These are phyloP conservation scores for Nomada goodeniana DNA, from an alignment of 2,888 invertebrate species.

Conservation along the genomic window DNA sequence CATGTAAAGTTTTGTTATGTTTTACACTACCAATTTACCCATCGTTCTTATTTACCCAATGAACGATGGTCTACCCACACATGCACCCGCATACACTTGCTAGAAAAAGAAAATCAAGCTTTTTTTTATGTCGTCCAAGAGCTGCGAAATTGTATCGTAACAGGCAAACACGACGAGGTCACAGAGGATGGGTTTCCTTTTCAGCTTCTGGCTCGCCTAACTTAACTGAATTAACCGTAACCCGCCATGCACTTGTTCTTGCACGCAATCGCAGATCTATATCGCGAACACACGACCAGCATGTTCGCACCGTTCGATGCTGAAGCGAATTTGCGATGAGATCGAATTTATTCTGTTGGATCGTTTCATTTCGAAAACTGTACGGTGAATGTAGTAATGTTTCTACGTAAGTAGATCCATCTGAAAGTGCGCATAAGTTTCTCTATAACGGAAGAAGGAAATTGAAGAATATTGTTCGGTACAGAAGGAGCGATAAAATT, in stretches of 20 bases:
- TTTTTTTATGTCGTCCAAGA: conserved; percentile 15
- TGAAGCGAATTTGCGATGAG: conserved; percentile 32
- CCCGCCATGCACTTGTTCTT: conserved; percentile 62
- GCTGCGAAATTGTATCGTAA: conserved; percentile 41
- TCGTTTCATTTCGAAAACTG: not conserved
- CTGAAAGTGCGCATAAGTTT: no score
- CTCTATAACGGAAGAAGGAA: no score
- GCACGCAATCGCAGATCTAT: conserved; percentile 52
- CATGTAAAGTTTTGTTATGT: conserved; percentile 87
- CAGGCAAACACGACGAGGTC: conserved; percentile 61
- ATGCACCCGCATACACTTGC: not conserved
- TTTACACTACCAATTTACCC: conserved; percentile 48
- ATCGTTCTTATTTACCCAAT: not conserved
- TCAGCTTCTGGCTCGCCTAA: conserved; percentile 64
- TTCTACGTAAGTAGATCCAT: no score
- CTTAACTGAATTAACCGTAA: conserved; percentile 69
- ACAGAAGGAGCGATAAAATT: no score
- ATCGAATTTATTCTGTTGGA: not conserved
- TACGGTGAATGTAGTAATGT: no score
- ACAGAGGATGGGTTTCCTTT: conserved; percentile 68
- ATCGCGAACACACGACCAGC: conserved; percentile 23
- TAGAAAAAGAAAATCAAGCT: conserved; percentile 11
- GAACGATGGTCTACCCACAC: not conserved
- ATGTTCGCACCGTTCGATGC: conserved; percentile 14
- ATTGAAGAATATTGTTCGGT: no score